These are phyloP conservation scores for Cataglyphis albicans DNA, from an alignment of 2,888 invertebrate species.

Conservation along the genomic window DNA sequence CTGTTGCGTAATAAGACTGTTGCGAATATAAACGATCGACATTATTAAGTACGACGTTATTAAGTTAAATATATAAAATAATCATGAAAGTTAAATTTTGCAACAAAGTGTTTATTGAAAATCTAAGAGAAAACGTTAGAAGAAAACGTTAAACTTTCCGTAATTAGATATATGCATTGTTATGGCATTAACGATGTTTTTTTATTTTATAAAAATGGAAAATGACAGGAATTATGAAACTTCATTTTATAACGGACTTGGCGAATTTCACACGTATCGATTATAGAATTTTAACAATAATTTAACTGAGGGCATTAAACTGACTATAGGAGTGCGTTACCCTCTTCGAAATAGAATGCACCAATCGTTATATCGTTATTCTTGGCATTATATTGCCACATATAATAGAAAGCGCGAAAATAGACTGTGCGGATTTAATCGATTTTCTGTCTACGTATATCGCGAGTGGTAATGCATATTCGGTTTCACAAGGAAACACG, in stretches of 20 bases:
- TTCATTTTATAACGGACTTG: not conserved
- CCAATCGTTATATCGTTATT: constrained; percentile 31
- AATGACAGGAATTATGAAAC: not conserved
- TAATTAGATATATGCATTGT: not conserved
- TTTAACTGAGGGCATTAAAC: not conserved
- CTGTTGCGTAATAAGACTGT: not conserved
- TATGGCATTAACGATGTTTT: not conserved
- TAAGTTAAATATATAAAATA: not conserved
- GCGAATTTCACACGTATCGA: not conserved
- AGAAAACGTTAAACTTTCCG: not conserved
- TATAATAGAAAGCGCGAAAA: constrained; percentile 38
- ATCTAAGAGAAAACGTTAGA: not conserved
- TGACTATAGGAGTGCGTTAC: constrained; percentile 17
- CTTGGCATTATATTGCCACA: constrained; percentile 5
- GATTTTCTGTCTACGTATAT: constrained; percentile 42
- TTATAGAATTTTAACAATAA: not conserved
- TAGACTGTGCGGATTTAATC: constrained; percentile 36
- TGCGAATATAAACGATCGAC: not conserved
- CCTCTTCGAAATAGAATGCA: constrained; percentile 30
- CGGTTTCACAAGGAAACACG: constrained; percentile 14
- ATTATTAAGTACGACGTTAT: not conserved
- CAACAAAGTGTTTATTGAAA: not conserved
- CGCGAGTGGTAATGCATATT: not conserved
- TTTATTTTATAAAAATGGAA: not conserved
- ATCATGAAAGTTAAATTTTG: not conserved